Evolutionary conservation across 1,140 invertebrate species (phyloP), one percentile per base, ranked within the genome.

Genomic region (Drosophila athabasca): DNA sequence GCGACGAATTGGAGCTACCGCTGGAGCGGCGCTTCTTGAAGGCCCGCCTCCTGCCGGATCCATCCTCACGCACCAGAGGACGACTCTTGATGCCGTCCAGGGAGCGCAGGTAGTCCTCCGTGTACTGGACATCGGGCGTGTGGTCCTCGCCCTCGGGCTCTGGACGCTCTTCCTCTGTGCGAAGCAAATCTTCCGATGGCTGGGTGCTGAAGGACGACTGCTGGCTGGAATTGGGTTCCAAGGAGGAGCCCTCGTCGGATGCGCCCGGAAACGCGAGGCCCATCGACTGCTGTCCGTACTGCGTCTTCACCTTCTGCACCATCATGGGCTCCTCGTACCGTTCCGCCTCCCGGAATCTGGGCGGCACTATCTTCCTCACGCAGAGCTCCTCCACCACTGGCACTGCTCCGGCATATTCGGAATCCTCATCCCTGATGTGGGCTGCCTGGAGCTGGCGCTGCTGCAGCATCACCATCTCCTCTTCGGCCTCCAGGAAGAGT

Each of bases 11-110:
- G 24, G 93, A 94, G 19, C 90, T 91, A 22, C 93, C 93, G 44
- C 87, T 91, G 4, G 93, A 94, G 60, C 92, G 91, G 7, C 93
- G 92, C 76, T 94, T 94, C 82, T 93, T 93, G 73, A 93, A 94
- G 70, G 93, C 93, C 53, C 92, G 91, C 49, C 94, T 89, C 8
- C 93, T 82, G 44, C 93, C 93, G 58, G 93, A 93, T 39, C 93
- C 93, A 90, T 94, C 93, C 71, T 93, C 93, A 62, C 93, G 92
- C 76, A 93, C 91, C 72, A 94, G 80, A 19, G 93, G 93, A 52
- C 93, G 92, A 69, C 84, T 92, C 90, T 94, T 94, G 76, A 94
- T 93, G 57, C 93, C 93, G 69, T 94, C 93, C 76, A 94, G 92
- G 68, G 94, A 94, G 82, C 93, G 81, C 43, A 91, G 62, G 29